phyloP scores from a whole-genome alignment of 2,888 invertebrate genomes.

The Harmothoe impar region DNA sequence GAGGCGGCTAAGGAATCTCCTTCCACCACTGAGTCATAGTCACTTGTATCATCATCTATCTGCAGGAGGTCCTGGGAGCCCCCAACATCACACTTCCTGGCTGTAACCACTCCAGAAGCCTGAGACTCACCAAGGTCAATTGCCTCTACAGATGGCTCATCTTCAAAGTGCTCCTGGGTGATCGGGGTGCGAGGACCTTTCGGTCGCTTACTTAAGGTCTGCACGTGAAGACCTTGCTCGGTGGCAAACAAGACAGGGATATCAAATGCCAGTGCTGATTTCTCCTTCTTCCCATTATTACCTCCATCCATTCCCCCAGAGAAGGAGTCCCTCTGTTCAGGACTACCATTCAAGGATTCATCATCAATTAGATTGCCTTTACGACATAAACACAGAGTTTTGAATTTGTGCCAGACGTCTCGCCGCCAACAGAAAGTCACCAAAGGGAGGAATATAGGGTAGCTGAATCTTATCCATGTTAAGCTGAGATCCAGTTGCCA shows the following conservation, averaged over 20 bases:
- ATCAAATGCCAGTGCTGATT: slow-evolving; percentile 69
- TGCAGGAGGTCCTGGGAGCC: slow-evolving; percentile 74
- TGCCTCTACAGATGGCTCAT: neutral
- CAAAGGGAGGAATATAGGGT: slow-evolving; percentile 76
- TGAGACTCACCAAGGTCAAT: neutral
- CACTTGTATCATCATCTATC: slow-evolving; percentile 78
- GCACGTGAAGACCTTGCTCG: slow-evolving; percentile 78
- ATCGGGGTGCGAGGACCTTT: slow-evolving; percentile 10
- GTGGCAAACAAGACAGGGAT: slow-evolving; percentile 81
- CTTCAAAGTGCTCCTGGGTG: neutral
- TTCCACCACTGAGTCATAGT: slow-evolving; percentile 79
- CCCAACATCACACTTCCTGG: slow-evolving; percentile 78
- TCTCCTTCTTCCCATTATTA: neutral
- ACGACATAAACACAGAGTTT: slow-evolving; percentile 77
- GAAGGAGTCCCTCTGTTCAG: slow-evolving; percentile 31
- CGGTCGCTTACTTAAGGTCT: slow-evolving; percentile 68
- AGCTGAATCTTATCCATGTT: slow-evolving; percentile 78
- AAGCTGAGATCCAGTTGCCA: slow-evolving; percentile 77
- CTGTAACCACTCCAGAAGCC: slow-evolving; percentile 67
- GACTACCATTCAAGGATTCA: slow-evolving; percentile 66
- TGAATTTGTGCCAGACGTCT: slow-evolving; percentile 78
- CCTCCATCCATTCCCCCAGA: neutral
- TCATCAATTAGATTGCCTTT: slow-evolving; percentile 78
- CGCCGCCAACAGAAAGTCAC: slow-evolving; percentile 76
- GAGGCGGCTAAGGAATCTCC: slow-evolving; percentile 76